These are phyloP conservation scores for Himalopsyche tibetana DNA, from an alignment of 2,888 invertebrate species.

Conservation along the genomic window DNA sequence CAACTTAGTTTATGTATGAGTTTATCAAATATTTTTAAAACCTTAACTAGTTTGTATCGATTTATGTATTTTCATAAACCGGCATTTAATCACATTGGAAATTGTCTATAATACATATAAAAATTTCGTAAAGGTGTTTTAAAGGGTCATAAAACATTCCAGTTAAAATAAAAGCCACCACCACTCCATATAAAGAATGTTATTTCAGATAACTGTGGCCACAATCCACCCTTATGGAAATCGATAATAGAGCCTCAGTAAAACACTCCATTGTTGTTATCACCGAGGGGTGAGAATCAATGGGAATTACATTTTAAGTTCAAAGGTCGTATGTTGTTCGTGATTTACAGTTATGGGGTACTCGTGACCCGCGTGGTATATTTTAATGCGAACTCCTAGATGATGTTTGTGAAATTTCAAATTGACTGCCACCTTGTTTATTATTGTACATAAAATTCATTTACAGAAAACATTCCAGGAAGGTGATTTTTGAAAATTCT, in stretches of 20 bases:
- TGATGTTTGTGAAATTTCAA: not conserved
- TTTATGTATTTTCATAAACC: no score
- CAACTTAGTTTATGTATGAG: no score
- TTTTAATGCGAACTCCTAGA: not conserved
- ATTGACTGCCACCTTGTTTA: conserved; percentile 3
- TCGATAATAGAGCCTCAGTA: conserved; percentile 26
- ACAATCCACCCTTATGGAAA: not conserved
- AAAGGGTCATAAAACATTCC: not conserved
- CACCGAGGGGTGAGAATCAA: conserved; percentile 50
- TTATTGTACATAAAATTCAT: not conserved
- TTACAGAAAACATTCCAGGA: not conserved
- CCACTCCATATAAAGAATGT: conserved; percentile 4
- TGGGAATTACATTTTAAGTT: conserved; percentile 60
- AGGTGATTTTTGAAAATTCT: no score
- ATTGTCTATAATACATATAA: not conserved
- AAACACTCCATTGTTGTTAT: conserved; percentile 15
- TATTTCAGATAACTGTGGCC: not conserved
- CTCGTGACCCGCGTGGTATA: not conserved
- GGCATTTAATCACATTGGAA: not conserved
- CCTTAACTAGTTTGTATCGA: no score
- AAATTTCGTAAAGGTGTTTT: not conserved
- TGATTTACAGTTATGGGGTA: conserved; percentile 57
- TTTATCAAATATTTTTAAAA: no score
- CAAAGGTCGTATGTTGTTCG: conserved; percentile 47
- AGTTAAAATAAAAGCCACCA: conserved; percentile 2